These are phyloP conservation scores for Xestia xanthographa DNA, from an alignment of 2,888 invertebrate genomes.

Conservation along the genomic window DNA sequence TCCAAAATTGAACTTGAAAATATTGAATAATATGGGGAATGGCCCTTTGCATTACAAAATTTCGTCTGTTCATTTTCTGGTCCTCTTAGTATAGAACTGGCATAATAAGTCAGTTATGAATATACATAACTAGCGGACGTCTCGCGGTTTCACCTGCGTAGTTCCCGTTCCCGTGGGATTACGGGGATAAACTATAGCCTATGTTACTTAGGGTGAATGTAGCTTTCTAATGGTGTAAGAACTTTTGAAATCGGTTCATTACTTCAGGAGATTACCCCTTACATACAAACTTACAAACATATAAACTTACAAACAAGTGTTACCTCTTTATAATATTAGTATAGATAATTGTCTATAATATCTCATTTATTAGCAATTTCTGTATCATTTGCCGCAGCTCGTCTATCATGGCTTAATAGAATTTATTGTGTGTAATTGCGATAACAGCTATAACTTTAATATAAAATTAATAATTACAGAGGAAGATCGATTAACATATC, in stretches of 20 bases:
- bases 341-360: slow-evolving; percentile 5
- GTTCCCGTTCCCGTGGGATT: no score
- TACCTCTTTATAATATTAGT: no score
- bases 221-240: no score
- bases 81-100: not conserved
- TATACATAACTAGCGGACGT: no score
- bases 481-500: slow-evolving; percentile 59
- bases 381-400: slow-evolving; percentile 66
- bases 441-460: slow-evolving; percentile 44
- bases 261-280: no score
- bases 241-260: no score
- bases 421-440: slow-evolving; percentile 66
- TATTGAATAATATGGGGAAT: not conserved
- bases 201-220: no score
- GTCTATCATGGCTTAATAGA: slow-evolving; percentile 87
- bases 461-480: slow-evolving; percentile 48
- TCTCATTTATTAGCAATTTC: slow-evolving; percentile 31
- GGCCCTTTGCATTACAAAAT: not conserved
- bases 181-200: no score
- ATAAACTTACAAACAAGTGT: no score
- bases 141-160: no score
- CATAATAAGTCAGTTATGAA: slow-evolving; percentile 2
- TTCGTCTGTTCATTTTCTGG: not conserved
- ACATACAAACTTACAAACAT: no score
- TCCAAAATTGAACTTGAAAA: not conserved